phyloP scores from a whole-genome alignment of 2,888 invertebrate species.

The Acronicta psi region DNA sequence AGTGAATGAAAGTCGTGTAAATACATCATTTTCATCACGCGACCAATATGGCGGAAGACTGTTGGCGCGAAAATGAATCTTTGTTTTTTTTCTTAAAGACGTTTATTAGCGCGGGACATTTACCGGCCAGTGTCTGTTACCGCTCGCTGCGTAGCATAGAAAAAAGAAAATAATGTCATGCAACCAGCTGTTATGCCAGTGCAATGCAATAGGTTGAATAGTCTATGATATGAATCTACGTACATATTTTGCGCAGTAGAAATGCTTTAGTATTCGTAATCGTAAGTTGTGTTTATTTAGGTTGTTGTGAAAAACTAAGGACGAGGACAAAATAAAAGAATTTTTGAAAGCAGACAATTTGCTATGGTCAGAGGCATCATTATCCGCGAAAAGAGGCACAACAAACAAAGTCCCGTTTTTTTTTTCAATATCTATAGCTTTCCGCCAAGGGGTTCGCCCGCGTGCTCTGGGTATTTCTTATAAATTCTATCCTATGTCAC shows the following conservation, averaged over 20 bases:
- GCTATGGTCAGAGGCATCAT: no score
- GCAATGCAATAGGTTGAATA: constrained; percentile 41
- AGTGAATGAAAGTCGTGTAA: constrained; percentile 84
- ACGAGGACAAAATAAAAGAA: not conserved
- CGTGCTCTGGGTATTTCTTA: no score
- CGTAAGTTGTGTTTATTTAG: not conserved
- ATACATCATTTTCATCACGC: constrained; percentile 88
- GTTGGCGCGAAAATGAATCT: constrained; percentile 86
- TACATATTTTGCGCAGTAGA: constrained; percentile 9
- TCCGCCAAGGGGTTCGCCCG: no score
- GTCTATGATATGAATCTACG: constrained; percentile 20
- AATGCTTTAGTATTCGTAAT: not conserved
- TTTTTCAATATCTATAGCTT: no score
- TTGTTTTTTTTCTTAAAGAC: constrained; percentile 78
- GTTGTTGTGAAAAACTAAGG: not conserved
- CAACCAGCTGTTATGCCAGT: constrained; percentile 50
- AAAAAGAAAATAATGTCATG: constrained; percentile 60
- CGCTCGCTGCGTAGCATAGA: constrained; percentile 48
- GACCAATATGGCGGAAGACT: constrained; percentile 82
- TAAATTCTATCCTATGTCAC: no score
- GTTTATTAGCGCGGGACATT: constrained; percentile 76
- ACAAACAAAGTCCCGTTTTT: no score
- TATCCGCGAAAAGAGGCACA: no score
- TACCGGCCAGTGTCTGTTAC: constrained; percentile 79
- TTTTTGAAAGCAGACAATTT: not conserved